Conservation (phyloP, 2,888 invertebrate genomes). For the Aelia acuminata region DNA sequence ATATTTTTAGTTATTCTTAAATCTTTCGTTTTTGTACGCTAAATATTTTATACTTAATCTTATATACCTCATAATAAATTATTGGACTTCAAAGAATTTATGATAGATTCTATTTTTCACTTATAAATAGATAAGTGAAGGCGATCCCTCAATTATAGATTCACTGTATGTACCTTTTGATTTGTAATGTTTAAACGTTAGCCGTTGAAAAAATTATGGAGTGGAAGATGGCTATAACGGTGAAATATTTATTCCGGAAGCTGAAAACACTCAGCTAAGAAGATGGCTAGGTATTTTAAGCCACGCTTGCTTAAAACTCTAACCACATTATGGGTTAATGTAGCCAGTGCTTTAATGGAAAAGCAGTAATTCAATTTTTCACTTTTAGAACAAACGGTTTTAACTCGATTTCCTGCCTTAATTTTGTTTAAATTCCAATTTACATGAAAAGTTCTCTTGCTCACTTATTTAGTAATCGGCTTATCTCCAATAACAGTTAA, state of each 20-base stretch:
- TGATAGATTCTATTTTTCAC: no score
- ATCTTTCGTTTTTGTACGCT: no score
- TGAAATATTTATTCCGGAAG: not conserved
- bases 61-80: no score
- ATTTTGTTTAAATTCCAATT: conserved; percentile 48
- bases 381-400: conserved; percentile 46
- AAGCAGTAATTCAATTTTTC: conserved; percentile 31
- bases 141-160: no score
- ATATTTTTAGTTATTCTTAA: no score
- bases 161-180: no score
- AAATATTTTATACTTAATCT: no score
- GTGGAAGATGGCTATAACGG: no score
- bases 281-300: not conserved
- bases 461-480: conserved; percentile 26
- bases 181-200: no score
- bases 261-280: not conserved
- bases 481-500: conserved; percentile 36
- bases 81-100: no score
- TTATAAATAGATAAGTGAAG: no score
- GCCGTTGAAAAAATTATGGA: no score
- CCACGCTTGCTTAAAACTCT: conserved; percentile 38
- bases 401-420: conserved; percentile 25
- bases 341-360: conserved; percentile 45
- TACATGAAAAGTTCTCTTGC: conserved; percentile 36
- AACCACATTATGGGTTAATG: conserved; percentile 5